Base-by-base conservation (phyloP, 30 jellyfish, hydroid and myxozoan genomes). In the Hydractinia symbiolongicarpus region DNA sequence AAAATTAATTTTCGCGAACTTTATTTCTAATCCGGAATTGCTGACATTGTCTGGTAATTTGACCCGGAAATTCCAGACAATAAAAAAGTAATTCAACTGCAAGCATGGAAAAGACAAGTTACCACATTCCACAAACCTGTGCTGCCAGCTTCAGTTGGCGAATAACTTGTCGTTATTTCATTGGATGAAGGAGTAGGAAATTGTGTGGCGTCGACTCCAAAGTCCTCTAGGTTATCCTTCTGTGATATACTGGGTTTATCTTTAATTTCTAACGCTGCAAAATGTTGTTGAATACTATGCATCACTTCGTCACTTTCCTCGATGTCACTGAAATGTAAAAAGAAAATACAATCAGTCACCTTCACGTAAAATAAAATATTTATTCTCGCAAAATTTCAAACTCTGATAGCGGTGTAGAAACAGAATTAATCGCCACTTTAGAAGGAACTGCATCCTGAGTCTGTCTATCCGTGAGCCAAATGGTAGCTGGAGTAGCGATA, bases 261-360 rank as follows among this genome's bases (percentile, higher is more conserved):
- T 8, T 55, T 20, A 14, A 71, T 71, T 8, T 50, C 80, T 50
- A 71, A 20, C 5, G 56, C 66, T 53, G 30, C 5, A 67, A 82
- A 82, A 16, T 73, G 55, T 13, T 53, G 78, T 50, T 82, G 89
- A 53, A 82, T 82, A 40, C 68, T 64, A 53, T 82, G 89, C 89
- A 82, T 82, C 21, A 82, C 88, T 30, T 61, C 87, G 8, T 79
- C 89, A 49, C 44, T 52, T 60, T 82, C 85, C 78, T 82, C 89
- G 20, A 82, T 60, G 72, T 82, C 89, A 60, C 89, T 82, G 72
- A 50, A 82, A 71, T 5, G 15, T 7, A 2, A 54, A 21, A 83
- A 54, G 54, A 58, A 44, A 20, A 10, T 20, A 73, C 51, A 51
- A 58, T 11, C 15, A 13, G 69, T 13, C 19, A 58, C 15, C 69